These are phyloP conservation scores for Melanaphis sacchari DNA, from an alignment of 1,140 invertebrate genomes.

Conservation along the genomic window DNA sequence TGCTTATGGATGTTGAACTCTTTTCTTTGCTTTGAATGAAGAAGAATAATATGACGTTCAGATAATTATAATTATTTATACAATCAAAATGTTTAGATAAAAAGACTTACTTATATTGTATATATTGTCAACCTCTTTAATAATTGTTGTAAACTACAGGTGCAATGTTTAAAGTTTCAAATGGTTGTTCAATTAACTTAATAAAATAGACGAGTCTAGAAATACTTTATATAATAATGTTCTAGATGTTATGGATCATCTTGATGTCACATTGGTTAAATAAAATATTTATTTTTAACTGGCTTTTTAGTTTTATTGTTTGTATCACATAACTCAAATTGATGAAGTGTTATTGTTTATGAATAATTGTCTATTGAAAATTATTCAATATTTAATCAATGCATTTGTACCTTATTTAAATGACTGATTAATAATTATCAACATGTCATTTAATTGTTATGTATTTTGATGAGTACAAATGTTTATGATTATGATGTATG, in stretches of 20 bases:
- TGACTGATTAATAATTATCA: neutral
- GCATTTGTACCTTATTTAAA: neutral
- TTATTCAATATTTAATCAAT: neutral
- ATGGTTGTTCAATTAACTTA: conserved; percentile 41
- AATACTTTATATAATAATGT: conserved; percentile 44
- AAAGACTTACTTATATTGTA: conserved; percentile 37
- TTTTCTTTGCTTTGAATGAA: conserved; percentile 13
- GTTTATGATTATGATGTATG: neutral
- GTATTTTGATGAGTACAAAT: neutral
- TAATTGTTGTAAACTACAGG: conserved; percentile 28
- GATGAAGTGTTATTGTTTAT: neutral
- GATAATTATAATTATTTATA: conserved; percentile 37
- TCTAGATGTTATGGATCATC: conserved; percentile 29
- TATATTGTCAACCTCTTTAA: conserved; percentile 16
- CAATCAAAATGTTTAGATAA: conserved; percentile 41
- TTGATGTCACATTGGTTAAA: conserved; percentile 35
- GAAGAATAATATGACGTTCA: neutral
- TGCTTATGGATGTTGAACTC: neutral
- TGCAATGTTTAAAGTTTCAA: conserved; percentile 5
- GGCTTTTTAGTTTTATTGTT: conserved; percentile 16
- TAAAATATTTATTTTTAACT: conserved; percentile 48
- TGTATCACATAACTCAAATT: neutral
- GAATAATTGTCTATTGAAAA: neutral
- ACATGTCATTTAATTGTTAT: neutral
- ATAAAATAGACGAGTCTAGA: conserved; percentile 39